Base-by-base conservation (phyloP, 2,797 vertebrate genomes). In the Poliocrania exsul region DNA sequence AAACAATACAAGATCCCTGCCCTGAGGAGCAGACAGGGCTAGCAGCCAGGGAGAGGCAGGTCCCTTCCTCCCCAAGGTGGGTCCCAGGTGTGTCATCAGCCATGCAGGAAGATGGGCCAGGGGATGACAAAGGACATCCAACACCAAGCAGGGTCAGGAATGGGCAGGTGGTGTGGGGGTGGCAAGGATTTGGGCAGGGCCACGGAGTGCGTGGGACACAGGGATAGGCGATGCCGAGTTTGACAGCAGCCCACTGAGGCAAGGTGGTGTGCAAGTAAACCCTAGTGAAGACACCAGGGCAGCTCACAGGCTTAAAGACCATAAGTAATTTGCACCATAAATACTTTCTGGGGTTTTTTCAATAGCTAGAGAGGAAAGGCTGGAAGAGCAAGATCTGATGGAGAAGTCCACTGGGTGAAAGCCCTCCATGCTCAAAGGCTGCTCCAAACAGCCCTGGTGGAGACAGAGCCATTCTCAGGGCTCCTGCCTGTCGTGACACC, bases 1-100 rank as follows among this genome's bases (percentile, higher is more conserved):
- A 96, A 90, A 92, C 86, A 91, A 88, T 69, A 38, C 0, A 50
- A 86, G 95, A 93, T 91, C 17, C 82, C 47, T 95, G 94, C 91
- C 82, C 73, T 0, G 2, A 66, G 81, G 86, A 95, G 79, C 10
- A 19, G 81, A 72, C 5, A 4, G 61, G 46, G 37, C 44, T 2
- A 6, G 56, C 53, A 75, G 86, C 14, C 1, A 0, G 47, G 86
- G 86, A 51, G 83, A 83, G 57, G 58, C 54, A 84, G 80, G 37
- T 88, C 33, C 84, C n/a, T 44, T 95, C 84, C 87, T 91, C 85
- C 67, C 73, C 3, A 3, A 35, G 50, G 56, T 81, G 70, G 77
- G 47, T 81, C 49, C 83, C 79, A 86, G 86, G 69, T 16, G 11
- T 66, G 88, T 81, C 56, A 82, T 54, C 12, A 1, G 54, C 26